Base-by-base conservation (phyloP, 2,888 invertebrate genomes). In the Drosophila nr. perissopoda region DNA sequence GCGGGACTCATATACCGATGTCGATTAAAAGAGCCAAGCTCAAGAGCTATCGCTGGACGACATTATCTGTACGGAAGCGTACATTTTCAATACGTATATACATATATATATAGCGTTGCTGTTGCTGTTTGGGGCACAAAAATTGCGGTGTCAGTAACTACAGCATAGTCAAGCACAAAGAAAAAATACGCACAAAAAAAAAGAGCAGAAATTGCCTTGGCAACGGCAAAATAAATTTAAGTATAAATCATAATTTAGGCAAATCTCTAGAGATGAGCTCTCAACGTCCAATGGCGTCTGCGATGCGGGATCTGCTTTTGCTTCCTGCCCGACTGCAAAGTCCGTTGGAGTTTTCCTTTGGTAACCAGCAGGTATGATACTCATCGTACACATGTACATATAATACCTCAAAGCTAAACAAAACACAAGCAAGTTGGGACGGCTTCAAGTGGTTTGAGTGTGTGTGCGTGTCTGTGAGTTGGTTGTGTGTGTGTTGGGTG, bases 201-300 rank as follows among this genome's bases (percentile, higher is more conserved):
- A 31, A 48, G 29, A 6, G 25, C 29, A 52, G 16, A 73, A 81
- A 64, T 78, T 70, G 64, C 51, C 62, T 62, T 69, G 56, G 34
- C 61, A 49, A 18, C 36, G 42, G 64, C 59, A 74, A 76, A 73
- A 77, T 73, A 76, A 78, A 87, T 76, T 76, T 68, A 76, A 66
- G 74, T 83, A 87, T 89, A 87, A 87, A 87, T 87, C 89, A 87
- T 89, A 87, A 87, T 89, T 89, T 87, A 85, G 89, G 75, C 81
- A 85, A 89, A 83, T 87, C 87, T 87, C 87, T 71, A 62, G 87
- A 85, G 87, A 87, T 87, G 87, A 89, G 87, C 87, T 83, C 81
- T 84, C 87, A 81, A 76, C 83, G 73, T 77, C 59, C 66, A 54
- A 72, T 67, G 67, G 54, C 33, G 34, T 56, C 51, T 58, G 58